Base-by-base conservation (phyloP, 2,113 vertebrate species). In the Ptilorrhoa leucosticta region DNA sequence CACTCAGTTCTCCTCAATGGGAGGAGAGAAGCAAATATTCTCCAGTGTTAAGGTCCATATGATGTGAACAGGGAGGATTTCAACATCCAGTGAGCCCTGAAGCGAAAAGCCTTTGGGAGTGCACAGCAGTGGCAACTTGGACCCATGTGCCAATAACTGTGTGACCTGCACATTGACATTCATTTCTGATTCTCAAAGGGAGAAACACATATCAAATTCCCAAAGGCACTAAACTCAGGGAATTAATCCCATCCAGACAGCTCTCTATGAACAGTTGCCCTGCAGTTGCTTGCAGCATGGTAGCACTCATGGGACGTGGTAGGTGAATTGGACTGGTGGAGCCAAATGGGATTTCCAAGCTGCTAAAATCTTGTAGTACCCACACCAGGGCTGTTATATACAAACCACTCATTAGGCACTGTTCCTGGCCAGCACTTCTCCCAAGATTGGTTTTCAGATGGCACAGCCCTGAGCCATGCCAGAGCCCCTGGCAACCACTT, bases 381-480 rank as follows among this genome's bases (percentile, higher is more conserved):
- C 56, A 60, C 30, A 60, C 28, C 53, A 18, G 40, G 35, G 28
- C 53, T 60, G 39, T 27, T 54, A 12, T 7, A 8, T 26, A 12
- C 27, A 42, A 60, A n/a, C 20, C 4, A 17, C 35, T 70, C 27
- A 3, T 51, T 14, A 45, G 22, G 47, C 26, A 10, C 37, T 22
- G 33, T 54, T 44, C 17, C 26, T 2, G 2, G 57, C 13, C 1
- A 0, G 33, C 0, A 0, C 37, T 66, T 61, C 33, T 65, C 39
- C 68, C 47, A 30, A n/a, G 18, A 13, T 0, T 61, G n/a, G 3
- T 57, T 66, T 66, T 66, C 1, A 6, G 86, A 10, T 21, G 26
- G 16, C 2, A 2, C 57, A 63, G 44, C 18, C 37, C n/a, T 9
- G 5, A 48, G 39, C 20, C 45, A 18, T 0, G 0, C 28, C 45